Conservation (phyloP, 2,113 vertebrate genomes). For the Aphyosemion australe region DNA sequence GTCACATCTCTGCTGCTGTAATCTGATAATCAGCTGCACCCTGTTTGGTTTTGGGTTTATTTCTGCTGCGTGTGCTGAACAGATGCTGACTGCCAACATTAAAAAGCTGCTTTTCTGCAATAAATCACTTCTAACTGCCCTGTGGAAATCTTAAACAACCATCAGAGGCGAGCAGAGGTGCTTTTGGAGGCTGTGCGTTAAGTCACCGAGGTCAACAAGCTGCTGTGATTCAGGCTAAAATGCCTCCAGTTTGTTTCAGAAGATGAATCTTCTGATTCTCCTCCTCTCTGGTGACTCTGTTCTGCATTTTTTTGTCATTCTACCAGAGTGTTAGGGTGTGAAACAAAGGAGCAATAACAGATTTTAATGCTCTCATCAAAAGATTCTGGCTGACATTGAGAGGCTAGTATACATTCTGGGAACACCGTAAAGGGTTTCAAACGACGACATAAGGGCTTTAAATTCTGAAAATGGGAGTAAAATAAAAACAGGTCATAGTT, state of each 20-base stretch:
- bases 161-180: slow-evolving; percentile 7
- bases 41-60: slow-evolving; percentile 2
- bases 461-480: slow-evolving; percentile 28
- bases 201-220: slow-evolving; percentile 23
- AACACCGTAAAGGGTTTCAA: slow-evolving; percentile 9
- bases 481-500: slow-evolving; percentile 4
- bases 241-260: slow-evolving; percentile 7
- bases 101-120: slow-evolving; percentile 27
- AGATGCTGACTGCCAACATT: slow-evolving; percentile 28
- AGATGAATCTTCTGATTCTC: slow-evolving; percentile 12
- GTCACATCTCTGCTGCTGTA: background rate
- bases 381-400: background rate
- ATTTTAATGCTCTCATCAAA: slow-evolving; percentile 4
- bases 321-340: background rate
- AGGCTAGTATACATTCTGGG: background rate
- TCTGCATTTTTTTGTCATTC: slow-evolving; percentile 12
- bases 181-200: slow-evolving; percentile 13
- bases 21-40: background rate
- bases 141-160: slow-evolving; percentile 25
- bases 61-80: slow-evolving; percentile 13
- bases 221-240: slow-evolving; percentile 25
- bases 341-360: background rate
- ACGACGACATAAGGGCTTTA: background rate
- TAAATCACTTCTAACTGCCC: slow-evolving; percentile 36
- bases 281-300: slow-evolving; percentile 5